Evolutionary conservation across 30 jellyfish, hydroid and myxozoan genomes (phyloP).

Genomic region (Nemopilema nomurai): DNA sequence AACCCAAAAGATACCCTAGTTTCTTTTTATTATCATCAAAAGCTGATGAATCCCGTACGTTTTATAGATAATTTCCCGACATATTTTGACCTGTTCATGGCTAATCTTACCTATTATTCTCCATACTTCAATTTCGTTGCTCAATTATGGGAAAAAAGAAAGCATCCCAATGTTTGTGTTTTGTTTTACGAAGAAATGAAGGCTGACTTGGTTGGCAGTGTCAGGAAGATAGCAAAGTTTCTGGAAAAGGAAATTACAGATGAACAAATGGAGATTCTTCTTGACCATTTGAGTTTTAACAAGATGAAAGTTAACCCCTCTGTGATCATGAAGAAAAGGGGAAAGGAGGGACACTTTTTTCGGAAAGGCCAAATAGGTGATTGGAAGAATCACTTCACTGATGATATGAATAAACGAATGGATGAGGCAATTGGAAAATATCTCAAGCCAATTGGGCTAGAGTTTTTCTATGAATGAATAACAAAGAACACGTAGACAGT

Average conservation of each 20-base stretch:
- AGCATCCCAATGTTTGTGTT: conserved; percentile 5
- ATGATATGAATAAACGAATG: conserved; percentile 27
- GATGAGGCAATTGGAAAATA: not conserved
- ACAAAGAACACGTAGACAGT: no score
- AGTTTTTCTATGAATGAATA: conserved; percentile 4
- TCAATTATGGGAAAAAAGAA: conserved; percentile 4
- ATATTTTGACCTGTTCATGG: not conserved
- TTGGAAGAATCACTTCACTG: conserved; percentile 18
- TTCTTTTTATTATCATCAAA: conserved; percentile 1
- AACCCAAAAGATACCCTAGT: conserved; percentile 28
- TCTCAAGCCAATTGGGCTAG: conserved; percentile 8
- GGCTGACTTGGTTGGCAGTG: not conserved
- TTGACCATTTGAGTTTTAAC: conserved; percentile 8
- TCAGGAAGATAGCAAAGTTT: not conserved
- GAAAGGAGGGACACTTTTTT: not conserved
- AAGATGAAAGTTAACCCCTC: conserved; percentile 1
- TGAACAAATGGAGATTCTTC: not conserved
- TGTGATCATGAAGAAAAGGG: not conserved
- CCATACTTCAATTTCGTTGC: not conserved
- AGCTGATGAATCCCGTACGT: not conserved
- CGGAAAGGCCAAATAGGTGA: conserved; percentile 33
- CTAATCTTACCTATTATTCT: not conserved
- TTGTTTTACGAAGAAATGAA: conserved; percentile 18
- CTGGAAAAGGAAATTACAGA: not conserved
- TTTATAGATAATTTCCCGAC: not conserved